A percentile compares a stretch with the other conserved stretches of the same genome.
Evolutionary conservation across 2,113 vertebrate genomes (phyloP).

Genomic region (Oplegnathus fasciatus): DNA sequence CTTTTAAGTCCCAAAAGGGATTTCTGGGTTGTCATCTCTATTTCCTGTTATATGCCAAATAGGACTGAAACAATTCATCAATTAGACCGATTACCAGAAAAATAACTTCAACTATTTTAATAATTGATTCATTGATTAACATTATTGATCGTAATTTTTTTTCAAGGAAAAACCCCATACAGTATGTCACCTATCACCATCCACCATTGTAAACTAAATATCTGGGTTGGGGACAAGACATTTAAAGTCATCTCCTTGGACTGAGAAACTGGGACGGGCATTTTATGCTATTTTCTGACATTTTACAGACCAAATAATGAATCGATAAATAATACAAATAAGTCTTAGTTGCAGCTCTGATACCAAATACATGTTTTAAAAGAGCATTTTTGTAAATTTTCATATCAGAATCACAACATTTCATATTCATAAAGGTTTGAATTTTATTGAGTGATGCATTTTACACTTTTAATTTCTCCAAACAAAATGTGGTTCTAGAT

Average conservation of each 20-base stretch:
- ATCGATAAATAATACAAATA: neutral
- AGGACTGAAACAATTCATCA: neutral
- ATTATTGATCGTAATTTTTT: no score
- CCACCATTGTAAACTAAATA: neutral
- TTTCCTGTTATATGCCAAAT: neutral
- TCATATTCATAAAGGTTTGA: no score
- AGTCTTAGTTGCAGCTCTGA: neutral
- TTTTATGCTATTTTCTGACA: neutral
- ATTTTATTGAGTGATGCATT: neutral
- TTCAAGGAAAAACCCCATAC: no score
- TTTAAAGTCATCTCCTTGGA: no score
- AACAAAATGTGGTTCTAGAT: neutral
- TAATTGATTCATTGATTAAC: neutral
- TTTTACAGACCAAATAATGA: neutral
- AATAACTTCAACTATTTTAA: neutral
- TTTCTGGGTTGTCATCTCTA: neutral
- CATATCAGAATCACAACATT: neutral
- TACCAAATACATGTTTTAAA: neutral
- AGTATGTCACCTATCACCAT: no score
- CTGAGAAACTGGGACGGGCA: no score
- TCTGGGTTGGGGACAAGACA: neutral
- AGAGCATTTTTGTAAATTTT: neutral
- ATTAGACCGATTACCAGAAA: no score
- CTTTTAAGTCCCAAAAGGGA: constrained; percentile 1
- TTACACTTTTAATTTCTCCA: neutral